Evolutionary conservation across 2,113 vertebrate species (phyloP), one percentile per base, ranked within the genome.

Genomic region (Leptocoma aspasia): DNA sequence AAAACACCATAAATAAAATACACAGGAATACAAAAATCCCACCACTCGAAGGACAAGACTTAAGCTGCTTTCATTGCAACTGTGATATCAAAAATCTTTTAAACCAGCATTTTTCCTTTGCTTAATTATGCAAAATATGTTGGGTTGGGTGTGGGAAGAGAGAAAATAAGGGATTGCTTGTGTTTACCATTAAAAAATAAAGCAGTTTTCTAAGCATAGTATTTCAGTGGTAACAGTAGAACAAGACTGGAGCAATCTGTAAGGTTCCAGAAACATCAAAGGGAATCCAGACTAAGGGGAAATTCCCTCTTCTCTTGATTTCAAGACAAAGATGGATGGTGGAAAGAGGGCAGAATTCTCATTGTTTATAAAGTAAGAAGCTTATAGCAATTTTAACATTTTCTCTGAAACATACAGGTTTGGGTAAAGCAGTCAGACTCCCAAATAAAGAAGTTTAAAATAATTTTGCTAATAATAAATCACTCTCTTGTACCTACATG

Each of bases 1-100:
- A 89, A 95, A 93, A 64, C 3, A 13, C 37, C n/a, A 28, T 93
- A 80, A 94, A 90, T 89, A 93, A 94, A 89, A 93, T 56, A 94
- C n/a, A 23, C 95, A 66, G 66, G n/a, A 92, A 91, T 47, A 95
- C 72, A 95, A 91, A 77, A 96, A 50, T 31, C 15, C 15, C 59
- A 72, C 10, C 31, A 22, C 70, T 78, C 83, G 89, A 85, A 94
- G 78, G 73, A 72, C 13, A 82, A 79, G 37, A 68, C 41, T 53
- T 68, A 56, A 90, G 11, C 45, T 89, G 41, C 50, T 86, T 94
- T 80, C 37, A 47, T 10, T 82, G n/a, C 3, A 9, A 77, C n/a
- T 54, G 10, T 28, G 23, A 41, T 57, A 86, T 2, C 18, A 88
- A 54, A 50, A 65, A 33, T 89, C 63, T 60, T 66, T 53, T 63